Percentiles rank a stretch among this genome's conserved stretches.
phyloP scores from a whole-genome alignment of 2,113 vertebrate genomes.

The Leptobrachium leishanense region DNA sequence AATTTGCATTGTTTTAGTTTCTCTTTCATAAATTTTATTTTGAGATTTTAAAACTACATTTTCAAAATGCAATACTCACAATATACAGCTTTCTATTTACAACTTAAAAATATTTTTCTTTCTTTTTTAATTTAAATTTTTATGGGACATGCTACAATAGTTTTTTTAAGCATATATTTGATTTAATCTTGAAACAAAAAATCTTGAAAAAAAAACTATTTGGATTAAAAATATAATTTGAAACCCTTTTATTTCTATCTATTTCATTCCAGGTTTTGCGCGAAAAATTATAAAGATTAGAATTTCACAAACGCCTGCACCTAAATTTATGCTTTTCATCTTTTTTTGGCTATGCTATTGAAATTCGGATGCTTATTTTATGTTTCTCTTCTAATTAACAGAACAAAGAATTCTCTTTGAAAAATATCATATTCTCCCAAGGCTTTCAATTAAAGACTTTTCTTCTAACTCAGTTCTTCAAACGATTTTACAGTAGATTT shows the following conservation, averaged over 20 bases:
- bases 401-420: conserved; percentile 59
- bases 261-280: neutral
- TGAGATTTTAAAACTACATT: too few relatives aligned
- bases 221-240: neutral
- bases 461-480: conserved; percentile 57
- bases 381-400: conserved; percentile 60
- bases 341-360: conserved; percentile 1
- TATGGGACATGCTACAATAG: too few relatives aligned
- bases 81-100: too few relatives aligned
- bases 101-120: too few relatives aligned
- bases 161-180: too few relatives aligned
- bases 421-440: conserved; percentile 52
- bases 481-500: conserved; percentile 53
- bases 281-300: neutral
- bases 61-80: too few relatives aligned
- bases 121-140: too few relatives aligned
- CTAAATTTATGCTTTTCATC: conserved; percentile 31
- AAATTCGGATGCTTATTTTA: conserved; percentile 43
- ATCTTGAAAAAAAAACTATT: too few relatives aligned
- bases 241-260: neutral
- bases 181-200: too few relatives aligned
- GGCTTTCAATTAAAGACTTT: conserved; percentile 57
- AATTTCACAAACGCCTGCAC: neutral
- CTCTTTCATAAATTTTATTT: too few relatives aligned
- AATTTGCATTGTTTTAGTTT: too few relatives aligned